phyloP scores from a whole-genome alignment of 2,797 vertebrate species.

The Chelon labrosus region DNA sequence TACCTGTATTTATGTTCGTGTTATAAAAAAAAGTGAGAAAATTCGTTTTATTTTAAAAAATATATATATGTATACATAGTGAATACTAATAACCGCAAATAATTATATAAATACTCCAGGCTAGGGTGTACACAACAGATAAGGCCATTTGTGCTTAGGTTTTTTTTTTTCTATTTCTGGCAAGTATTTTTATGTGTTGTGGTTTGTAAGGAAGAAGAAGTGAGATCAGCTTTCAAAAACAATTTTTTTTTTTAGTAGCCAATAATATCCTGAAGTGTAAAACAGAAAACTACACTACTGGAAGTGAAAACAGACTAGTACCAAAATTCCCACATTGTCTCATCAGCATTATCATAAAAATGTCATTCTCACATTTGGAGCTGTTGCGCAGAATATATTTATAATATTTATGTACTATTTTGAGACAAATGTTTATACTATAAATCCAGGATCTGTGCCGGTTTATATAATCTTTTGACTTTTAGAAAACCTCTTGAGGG shows the following conservation, averaged over 20 bases:
- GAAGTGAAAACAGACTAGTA: not conserved
- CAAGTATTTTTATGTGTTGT: not conserved
- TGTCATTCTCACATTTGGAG: not conserved
- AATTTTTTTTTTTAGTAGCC: no score
- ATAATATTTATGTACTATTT: not conserved
- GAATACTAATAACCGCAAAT: no score
- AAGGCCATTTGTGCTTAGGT: not conserved
- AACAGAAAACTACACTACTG: not conserved
- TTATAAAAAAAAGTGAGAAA: no score
- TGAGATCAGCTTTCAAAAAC: not conserved
- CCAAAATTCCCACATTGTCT: not conserved
- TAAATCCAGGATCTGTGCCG: no score
- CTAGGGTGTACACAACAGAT: no score
- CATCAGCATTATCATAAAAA: not conserved
- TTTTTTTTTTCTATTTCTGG: not conserved
- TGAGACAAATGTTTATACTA: not conserved
- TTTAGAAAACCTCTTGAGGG: no score
- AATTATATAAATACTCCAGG: no score
- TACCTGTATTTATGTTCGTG: no score
- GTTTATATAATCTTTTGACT: no score
- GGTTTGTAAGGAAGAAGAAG: not conserved
- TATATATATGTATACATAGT: no score
- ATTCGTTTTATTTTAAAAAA: no score
- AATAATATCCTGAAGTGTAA: not conserved
- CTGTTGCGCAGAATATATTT: not conserved